Evolutionary conservation across 1,140 invertebrate species (phyloP).

Genomic region (Megalonaias nervosa): DNA sequence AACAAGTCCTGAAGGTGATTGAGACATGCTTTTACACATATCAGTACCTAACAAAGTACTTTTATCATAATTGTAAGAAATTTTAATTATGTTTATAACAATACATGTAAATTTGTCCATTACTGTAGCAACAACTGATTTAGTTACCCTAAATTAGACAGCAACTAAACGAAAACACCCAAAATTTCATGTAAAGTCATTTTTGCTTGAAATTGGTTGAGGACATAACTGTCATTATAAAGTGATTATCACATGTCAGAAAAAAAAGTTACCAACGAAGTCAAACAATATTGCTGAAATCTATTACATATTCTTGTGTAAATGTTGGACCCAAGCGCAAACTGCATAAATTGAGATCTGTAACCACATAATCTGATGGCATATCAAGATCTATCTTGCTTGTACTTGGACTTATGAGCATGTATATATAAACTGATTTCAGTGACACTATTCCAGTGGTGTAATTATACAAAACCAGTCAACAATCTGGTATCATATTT

Average conservation of each 20-base stretch:
- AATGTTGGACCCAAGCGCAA: too few species aligned
- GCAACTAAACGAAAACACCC: neutral
- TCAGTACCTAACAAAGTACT: neutral
- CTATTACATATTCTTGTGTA: too few species aligned
- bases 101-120: neutral
- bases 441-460: too few species aligned
- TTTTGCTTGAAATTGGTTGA: neutral
- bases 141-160: neutral
- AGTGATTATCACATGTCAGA: neutral
- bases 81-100: neutral
- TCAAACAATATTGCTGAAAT: too few species aligned
- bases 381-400: too few species aligned
- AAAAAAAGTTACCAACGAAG: neutral
- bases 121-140: too few species aligned
- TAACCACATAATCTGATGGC: too few species aligned
- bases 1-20: neutral
- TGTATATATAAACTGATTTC: too few species aligned
- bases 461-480: too few species aligned
- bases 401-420: too few species aligned
- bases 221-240: neutral
- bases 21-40: neutral
- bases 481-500: too few species aligned
- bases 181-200: neutral
- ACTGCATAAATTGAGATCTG: too few species aligned
- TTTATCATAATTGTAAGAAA: neutral